These are phyloP conservation scores for Bursaphelenchus mucronatus DNA, from an alignment of 1,140 invertebrate species.

Conservation along the genomic window DNA sequence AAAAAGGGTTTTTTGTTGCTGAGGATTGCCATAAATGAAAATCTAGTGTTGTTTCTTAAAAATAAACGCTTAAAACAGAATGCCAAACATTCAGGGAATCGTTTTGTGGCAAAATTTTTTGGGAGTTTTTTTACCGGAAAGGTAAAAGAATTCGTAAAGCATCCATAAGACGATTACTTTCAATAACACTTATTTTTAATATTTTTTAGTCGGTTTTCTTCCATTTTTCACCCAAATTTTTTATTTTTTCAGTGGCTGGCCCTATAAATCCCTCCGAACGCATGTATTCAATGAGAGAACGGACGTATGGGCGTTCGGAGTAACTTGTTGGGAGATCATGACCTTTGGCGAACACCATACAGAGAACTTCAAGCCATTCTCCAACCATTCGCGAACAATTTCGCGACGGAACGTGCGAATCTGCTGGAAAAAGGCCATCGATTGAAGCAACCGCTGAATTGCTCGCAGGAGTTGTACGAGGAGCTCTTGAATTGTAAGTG, in stretches of 20 bases:
- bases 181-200: background rate
- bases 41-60: no score
- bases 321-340: constrained; percentile 93
- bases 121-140: no score
- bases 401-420: constrained; percentile 35
- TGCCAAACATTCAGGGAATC: no score
- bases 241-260: constrained; percentile 76
- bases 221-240: background rate
- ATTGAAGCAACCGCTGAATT: constrained; percentile 46
- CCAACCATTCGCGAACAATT: constrained; percentile 19
- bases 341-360: constrained; percentile 83
- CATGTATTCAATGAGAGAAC: constrained; percentile 93
- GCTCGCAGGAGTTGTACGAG: constrained; percentile 52
- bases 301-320: constrained; percentile 96
- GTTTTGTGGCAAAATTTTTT: no score
- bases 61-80: no score
- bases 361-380: constrained; percentile 27
- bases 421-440: constrained; percentile 47
- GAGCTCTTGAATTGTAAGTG: constrained; percentile 47
- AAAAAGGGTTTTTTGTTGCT: no score
- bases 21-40: no score
- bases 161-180: background rate
- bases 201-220: background rate
- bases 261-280: constrained; percentile 88
- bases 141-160: background rate